phyloP scores from a whole-genome alignment of 2,113 vertebrate genomes.

The Brevimyrus niger region DNA sequence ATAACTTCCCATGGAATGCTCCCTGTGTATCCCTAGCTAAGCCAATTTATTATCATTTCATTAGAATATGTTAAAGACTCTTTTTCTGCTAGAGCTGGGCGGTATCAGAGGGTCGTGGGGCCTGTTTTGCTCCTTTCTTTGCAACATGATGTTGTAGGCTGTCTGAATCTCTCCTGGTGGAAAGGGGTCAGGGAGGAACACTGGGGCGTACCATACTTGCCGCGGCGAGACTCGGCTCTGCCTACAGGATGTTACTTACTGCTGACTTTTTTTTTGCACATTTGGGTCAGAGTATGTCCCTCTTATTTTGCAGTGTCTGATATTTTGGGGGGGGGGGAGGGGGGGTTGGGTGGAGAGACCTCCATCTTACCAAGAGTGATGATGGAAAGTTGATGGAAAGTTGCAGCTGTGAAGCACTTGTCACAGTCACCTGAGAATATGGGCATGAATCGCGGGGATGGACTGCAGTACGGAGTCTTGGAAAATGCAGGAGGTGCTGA shows the following conservation, averaged over 20 bases:
- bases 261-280: not conserved
- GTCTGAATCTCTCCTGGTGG: not conserved
- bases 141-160: not conserved
- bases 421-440: not conserved
- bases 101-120: not conserved
- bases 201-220: not conserved
- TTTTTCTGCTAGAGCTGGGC: not conserved
- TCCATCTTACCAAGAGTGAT: not conserved
- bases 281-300: not conserved
- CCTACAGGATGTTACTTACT: not conserved
- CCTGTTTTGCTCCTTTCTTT: not conserved
- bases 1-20: too few species aligned
- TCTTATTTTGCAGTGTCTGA: not conserved
- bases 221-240: not conserved
- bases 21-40: not conserved
- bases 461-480: not conserved
- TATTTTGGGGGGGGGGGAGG: not conserved
- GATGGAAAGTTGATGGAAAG: not conserved
- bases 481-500: not conserved
- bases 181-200: not conserved
- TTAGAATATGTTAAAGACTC: not conserved
- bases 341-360: not conserved
- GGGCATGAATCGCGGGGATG: not conserved
- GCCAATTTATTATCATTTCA: not conserved
- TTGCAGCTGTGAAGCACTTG: not conserved